Percentiles rank a stretch among this genome's conserved stretches.
Evolutionary conservation across 2,888 invertebrate species (phyloP).

Genomic region (Lomographa bimaculata): DNA sequence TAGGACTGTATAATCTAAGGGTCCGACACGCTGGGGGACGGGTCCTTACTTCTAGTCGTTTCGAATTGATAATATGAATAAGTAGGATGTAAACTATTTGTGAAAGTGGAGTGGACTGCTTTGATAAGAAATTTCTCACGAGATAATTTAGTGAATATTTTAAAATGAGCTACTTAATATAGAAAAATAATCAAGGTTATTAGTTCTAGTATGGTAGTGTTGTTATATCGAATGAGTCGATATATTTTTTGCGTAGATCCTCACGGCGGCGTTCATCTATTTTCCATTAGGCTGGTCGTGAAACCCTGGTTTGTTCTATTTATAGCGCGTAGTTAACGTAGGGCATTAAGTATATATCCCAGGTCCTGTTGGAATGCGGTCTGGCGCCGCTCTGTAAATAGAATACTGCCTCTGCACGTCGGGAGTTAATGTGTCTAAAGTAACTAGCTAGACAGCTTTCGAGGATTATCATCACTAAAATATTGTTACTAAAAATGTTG

Average conservation of each 20-base stretch:
- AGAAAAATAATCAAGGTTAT: no score
- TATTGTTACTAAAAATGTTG: slow-evolving; percentile 11
- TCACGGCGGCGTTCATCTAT: slow-evolving; percentile 43
- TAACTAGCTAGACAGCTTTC: slow-evolving; percentile 39
- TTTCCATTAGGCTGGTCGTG: slow-evolving; percentile 58
- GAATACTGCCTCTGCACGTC: slow-evolving; percentile 51
- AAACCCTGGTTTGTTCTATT: slow-evolving; percentile 60
- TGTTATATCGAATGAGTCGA: slow-evolving; percentile 18
- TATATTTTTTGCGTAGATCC: slow-evolving; percentile 31
- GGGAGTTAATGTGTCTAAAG: slow-evolving; percentile 51
- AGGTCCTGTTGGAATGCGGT: slow-evolving; percentile 75
- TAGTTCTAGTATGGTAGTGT: background rate
- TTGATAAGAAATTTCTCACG: slow-evolving; percentile 40
- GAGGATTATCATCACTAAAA: no score
- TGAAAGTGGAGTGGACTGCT: slow-evolving; percentile 53
- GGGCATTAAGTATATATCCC: slow-evolving; percentile 70
- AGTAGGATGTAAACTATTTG: slow-evolving; percentile 74
- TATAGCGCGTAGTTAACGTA: slow-evolving; percentile 61
- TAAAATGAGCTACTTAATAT: no score
- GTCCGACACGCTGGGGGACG: slow-evolving; percentile 59
- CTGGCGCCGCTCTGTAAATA: slow-evolving; percentile 74
- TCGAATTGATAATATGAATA: slow-evolving; percentile 61
- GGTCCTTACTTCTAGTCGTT: slow-evolving; percentile 56
- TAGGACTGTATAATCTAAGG: slow-evolving; percentile 73
- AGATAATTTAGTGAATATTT: no score